phyloP scores from a whole-genome alignment of 2,888 invertebrate species.

The Chouioia cunea region DNA sequence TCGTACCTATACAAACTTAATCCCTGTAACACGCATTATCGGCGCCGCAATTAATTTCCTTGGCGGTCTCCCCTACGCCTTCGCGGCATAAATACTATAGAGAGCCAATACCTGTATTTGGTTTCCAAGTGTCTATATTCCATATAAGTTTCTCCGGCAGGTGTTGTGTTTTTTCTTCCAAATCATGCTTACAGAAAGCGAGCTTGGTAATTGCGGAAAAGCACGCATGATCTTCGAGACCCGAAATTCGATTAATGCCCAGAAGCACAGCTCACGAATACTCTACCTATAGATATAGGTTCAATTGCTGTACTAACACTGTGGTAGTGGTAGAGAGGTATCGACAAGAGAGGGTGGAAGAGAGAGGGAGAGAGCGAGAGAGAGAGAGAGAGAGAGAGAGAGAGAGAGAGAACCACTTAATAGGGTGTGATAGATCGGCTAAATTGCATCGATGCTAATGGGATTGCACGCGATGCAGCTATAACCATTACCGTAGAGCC shows the following conservation, averaged over 20 bases:
- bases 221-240: conserved; percentile 7
- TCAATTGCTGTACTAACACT: not conserved
- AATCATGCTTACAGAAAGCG: not conserved
- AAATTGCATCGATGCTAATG: conserved; percentile 69
- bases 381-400: conserved; percentile 44
- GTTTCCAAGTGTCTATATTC: no score
- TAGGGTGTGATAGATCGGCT: conserved; percentile 69
- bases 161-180: not conserved
- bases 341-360: not conserved
- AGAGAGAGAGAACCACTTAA: conserved; percentile 65
- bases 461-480: conserved; percentile 68
- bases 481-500: conserved; percentile 64
- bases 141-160: conserved; percentile 5
- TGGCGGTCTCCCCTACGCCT: conserved; percentile 3
- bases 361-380: conserved; percentile 57
- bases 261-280: not conserved
- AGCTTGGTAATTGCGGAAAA: conserved; percentile 33
- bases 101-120: not conserved
- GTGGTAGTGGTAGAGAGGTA: conserved; percentile 1
- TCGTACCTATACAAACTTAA: not conserved
- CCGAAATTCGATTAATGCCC: conserved; percentile 45
- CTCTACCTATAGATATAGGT: conserved; percentile 1
- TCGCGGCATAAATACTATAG: not conserved
- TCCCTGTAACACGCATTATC: conserved; percentile 26
- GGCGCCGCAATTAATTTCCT: conserved; percentile 39